phyloP scores from a whole-genome alignment of 2,888 invertebrate genomes.

The Sinelater perroti region DNA sequence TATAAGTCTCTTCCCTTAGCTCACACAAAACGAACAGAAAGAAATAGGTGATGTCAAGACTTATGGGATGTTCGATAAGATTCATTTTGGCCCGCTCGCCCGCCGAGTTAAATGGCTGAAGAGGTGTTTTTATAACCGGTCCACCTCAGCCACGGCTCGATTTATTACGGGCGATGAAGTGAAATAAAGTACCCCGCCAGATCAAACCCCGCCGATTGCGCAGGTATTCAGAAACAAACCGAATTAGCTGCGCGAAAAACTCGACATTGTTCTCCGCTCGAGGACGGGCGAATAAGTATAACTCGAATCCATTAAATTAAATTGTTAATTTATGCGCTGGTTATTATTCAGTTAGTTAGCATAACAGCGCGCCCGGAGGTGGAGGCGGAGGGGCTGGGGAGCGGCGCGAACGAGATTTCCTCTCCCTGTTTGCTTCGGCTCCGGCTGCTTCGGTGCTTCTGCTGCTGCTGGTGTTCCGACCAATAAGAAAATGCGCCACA shows the following conservation, averaged over 20 bases:
- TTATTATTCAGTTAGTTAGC: constrained; percentile 48
- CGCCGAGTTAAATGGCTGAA: constrained; percentile 57
- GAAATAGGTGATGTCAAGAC: constrained; percentile 64
- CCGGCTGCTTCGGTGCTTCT: constrained; percentile 1
- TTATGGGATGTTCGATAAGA: constrained; percentile 65
- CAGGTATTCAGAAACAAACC: constrained; percentile 50
- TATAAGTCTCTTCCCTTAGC: constrained; percentile 59
- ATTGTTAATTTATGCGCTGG: constrained; percentile 47
- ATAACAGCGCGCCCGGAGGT: constrained; percentile 41
- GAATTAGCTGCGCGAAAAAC: constrained; percentile 46
- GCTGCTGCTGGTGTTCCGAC: constrained; percentile 6
- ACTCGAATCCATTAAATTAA: constrained; percentile 45
- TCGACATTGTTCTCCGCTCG: constrained; percentile 41
- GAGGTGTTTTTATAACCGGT: constrained; percentile 58
- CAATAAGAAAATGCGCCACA: too few species aligned
- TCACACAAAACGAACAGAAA: constrained; percentile 59
- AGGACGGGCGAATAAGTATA: constrained; percentile 41
- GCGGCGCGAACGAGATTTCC: constrained; percentile 27
- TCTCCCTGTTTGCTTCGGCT: constrained; percentile 5
- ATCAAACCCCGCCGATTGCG: constrained; percentile 55
- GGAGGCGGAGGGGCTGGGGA: constrained; percentile 37
- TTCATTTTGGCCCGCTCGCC: constrained; percentile 60
- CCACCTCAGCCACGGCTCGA: constrained; percentile 53
- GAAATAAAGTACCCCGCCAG: constrained; percentile 53
- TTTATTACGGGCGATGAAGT: constrained; percentile 55